Percentiles rank a stretch among this genome's conserved stretches.
Evolutionary conservation across 2,113 vertebrate species (phyloP).

Genomic region (Cisticola juncidis): DNA sequence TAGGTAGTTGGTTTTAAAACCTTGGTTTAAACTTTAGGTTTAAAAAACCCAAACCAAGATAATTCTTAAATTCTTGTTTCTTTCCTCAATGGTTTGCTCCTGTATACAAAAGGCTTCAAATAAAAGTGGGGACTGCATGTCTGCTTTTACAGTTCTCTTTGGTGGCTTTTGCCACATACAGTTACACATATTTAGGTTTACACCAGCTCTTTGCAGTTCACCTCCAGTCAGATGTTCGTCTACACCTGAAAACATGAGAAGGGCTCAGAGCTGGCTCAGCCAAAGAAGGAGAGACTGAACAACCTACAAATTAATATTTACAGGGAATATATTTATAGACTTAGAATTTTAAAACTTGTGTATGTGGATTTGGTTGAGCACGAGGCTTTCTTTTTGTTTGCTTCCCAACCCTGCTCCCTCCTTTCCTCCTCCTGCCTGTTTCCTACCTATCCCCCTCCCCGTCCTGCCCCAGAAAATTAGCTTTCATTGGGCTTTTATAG

Average conservation of each 20-base stretch:
- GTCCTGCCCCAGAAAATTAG: conserved; percentile 18
- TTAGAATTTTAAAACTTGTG: background rate
- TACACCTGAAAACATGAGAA: conserved; percentile 6
- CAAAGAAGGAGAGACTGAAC: background rate
- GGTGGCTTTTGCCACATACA: background rate
- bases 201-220: background rate
- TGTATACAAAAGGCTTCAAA: background rate
- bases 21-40: too few species aligned
- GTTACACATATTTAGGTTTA: conserved; percentile 8
- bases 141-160: background rate
- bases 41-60: background rate
- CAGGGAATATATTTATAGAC: background rate
- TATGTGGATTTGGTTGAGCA: background rate
- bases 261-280: background rate
- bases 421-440: background rate
- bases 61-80: background rate
- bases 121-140: background rate
- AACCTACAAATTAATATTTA: background rate
- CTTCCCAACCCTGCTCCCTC: background rate
- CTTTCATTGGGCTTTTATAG: conserved; percentile 50
- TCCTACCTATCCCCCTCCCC: background rate
- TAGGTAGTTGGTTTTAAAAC: too few species aligned
- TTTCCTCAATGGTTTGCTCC: background rate
- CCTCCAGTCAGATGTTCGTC: background rate
- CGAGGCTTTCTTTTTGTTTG: background rate